Evolutionary conservation across 2,888 invertebrate species (phyloP).

Genomic region (Alcis repandata): DNA sequence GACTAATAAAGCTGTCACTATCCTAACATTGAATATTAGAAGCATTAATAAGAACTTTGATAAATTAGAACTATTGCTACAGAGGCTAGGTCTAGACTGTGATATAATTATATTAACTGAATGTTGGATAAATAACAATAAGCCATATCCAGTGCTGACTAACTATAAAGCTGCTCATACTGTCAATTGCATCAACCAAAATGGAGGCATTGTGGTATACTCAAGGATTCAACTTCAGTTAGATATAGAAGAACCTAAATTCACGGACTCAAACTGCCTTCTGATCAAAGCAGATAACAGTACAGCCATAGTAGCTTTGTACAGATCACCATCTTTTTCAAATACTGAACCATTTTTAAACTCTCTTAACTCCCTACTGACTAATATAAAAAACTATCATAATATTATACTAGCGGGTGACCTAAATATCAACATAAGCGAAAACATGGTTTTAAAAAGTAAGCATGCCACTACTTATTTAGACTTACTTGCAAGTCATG

Average conservation of each 20-base stretch:
- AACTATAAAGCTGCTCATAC: conserved; percentile 4
- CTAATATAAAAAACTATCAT: not conserved
- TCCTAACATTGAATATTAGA: conserved; percentile 6
- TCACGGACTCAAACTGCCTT: conserved; percentile 18
- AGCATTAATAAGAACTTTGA: no score
- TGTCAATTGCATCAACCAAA: conserved; percentile 16
- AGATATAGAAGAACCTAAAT: conserved; percentile 1
- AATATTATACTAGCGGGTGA: conserved; percentile 37
- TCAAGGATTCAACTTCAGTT: not conserved
- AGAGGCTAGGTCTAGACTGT: not conserved
- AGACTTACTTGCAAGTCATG: no score
- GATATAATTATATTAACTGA: conserved; percentile 13
- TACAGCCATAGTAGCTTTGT: conserved; percentile 9
- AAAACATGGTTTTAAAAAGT: no score
- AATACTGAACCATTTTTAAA: conserved; percentile 5
- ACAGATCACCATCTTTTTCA: conserved; percentile 20
- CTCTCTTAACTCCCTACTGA: not conserved
- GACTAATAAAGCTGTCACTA: not conserved
- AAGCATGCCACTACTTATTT: no score
- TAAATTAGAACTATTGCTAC: not conserved
- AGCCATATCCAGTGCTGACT: not conserved
- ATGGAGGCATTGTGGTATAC: conserved; percentile 16
- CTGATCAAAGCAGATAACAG: not conserved
- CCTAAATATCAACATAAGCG: conserved; percentile 27
- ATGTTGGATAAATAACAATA: not conserved